Base-by-base conservation (phyloP, 2,113 vertebrate genomes). In the Cairina moschata region DNA sequence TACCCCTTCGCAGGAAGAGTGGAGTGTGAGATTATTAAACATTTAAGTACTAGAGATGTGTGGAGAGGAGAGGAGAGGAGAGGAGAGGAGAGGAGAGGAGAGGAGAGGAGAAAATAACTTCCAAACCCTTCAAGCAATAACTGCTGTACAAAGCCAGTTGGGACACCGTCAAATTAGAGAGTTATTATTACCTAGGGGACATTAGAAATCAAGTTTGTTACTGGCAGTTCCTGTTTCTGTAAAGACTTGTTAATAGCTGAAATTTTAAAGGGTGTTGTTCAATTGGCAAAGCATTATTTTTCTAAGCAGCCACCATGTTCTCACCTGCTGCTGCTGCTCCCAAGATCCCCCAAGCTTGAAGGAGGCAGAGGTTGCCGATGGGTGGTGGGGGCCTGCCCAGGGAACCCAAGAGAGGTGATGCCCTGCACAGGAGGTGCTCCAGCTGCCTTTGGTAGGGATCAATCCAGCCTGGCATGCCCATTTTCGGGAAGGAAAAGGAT, bases 171-270 rank as follows among this genome's bases (percentile, higher is more conserved):
- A 97, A 97, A 98, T 97, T 96, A 97, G 73, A 96, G 95, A 96
- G 94, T 98, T 98, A 98, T 97, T 97, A 97, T 98, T 98, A 98
- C 97, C 96, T 97, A 96, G 97, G 97, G 97, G 97, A 97, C 72
- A 44, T 91, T 97, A 96, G 97, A 97, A 98, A 98, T 95, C 93
- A 91, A 95, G 95, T 98, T 97, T 97, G 93, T 97, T 97, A 97
- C 95, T 96, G 95, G 97, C 95, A 96, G 96, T 96, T 95, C 95
- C 97, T 95, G 95, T 97, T 97, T 97, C 96, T 96, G 89, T 97
- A 97, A 97, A 95, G 95, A 96, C 96, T 94, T 97, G 97, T 97
- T 98, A 97, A 97, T 96, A 95, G 96, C 91, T 93, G 92, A 95
- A 96, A 96, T 96, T 97, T 97, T 97, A 98, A 97, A 98, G 90